A percentile compares a stretch with the other conserved stretches of the same genome.
Conservation (phyloP, 2,888 invertebrate genomes). For the Spialia ferax region DNA sequence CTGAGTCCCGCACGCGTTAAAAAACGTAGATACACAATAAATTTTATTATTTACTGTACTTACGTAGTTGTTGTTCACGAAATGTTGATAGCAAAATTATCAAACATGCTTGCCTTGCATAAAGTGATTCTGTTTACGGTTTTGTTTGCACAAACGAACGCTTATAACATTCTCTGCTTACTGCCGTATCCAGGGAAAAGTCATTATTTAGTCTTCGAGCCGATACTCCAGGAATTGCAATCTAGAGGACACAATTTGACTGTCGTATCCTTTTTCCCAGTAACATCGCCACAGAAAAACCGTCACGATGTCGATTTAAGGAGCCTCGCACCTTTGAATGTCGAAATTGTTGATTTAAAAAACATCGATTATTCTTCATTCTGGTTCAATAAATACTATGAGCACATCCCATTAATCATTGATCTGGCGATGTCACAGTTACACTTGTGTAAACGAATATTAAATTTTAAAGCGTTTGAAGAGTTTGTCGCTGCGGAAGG, state of each 20-base stretch:
- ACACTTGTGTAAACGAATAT: conserved; percentile 57
- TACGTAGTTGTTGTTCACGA: too few relatives aligned
- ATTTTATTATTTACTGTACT: background rate
- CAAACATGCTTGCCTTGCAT: background rate
- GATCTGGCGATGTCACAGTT: conserved; percentile 53
- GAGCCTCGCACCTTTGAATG: conserved; percentile 58
- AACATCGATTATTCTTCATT: conserved; percentile 47
- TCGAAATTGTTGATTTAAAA: conserved; percentile 59
- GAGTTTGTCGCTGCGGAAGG: conserved; percentile 63
- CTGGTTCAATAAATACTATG: conserved; percentile 60
- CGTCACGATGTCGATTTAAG: conserved; percentile 60
- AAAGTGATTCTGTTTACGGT: conserved; percentile 15
- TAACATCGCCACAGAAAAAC: conserved; percentile 57
- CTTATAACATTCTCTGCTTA: conserved; percentile 70
- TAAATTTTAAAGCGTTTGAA: conserved; percentile 55
- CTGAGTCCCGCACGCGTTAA: conserved; percentile 11
- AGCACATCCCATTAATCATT: conserved; percentile 53
- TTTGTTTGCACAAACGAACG: conserved; percentile 34
- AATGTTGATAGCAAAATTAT: too few relatives aligned
- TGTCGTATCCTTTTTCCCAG: conserved; percentile 86
- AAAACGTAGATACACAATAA: background rate
- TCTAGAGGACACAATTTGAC: conserved; percentile 87
- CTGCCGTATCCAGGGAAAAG: conserved; percentile 88
- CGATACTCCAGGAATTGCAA: conserved; percentile 83
- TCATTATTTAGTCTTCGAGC: conserved; percentile 87